Conservation (phyloP, 2,888 invertebrate genomes). For the Chrysolina americana region DNA sequence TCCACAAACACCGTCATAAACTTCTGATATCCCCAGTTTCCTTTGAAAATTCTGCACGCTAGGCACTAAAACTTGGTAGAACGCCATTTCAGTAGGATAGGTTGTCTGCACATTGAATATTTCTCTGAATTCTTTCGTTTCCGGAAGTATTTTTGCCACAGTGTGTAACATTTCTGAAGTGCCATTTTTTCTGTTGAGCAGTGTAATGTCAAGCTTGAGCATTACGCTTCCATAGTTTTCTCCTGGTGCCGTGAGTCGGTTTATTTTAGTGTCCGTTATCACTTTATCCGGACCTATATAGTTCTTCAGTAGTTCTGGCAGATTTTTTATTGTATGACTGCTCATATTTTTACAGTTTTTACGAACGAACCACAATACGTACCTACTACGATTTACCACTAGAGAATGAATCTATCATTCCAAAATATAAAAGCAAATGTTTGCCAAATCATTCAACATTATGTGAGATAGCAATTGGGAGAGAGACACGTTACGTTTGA, state of each 20-base stretch:
- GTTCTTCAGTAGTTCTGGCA: conserved; percentile 25
- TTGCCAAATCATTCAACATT: too few species aligned
- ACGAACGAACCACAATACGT: neutral
- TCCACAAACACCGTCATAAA: conserved; percentile 65
- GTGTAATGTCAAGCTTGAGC: conserved; percentile 60
- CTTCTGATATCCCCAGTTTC: conserved; percentile 65
- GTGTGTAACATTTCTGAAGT: conserved; percentile 62
- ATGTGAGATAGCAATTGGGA: too few species aligned
- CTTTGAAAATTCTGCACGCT: conserved; percentile 67
- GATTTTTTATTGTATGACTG: conserved; percentile 21
- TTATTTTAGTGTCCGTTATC: conserved; percentile 49
- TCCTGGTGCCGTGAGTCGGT: conserved; percentile 70
- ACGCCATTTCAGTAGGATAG: conserved; percentile 71
- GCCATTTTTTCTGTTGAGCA: conserved; percentile 22
- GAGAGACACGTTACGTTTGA: too few species aligned
- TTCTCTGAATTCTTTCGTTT: conserved; percentile 55
- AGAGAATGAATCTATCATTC: too few species aligned
- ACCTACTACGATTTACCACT: too few species aligned
- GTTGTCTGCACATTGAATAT: conserved; percentile 71
- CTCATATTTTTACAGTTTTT: neutral
- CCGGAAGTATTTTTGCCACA: conserved; percentile 47
- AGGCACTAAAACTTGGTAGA: conserved; percentile 70
- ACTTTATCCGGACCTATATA: conserved; percentile 14
- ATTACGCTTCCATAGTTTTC: conserved; percentile 75
- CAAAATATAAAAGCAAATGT: too few species aligned